Evolutionary conservation across 2,888 invertebrate species (phyloP).

Genomic region (Candidula unifasciata): DNA sequence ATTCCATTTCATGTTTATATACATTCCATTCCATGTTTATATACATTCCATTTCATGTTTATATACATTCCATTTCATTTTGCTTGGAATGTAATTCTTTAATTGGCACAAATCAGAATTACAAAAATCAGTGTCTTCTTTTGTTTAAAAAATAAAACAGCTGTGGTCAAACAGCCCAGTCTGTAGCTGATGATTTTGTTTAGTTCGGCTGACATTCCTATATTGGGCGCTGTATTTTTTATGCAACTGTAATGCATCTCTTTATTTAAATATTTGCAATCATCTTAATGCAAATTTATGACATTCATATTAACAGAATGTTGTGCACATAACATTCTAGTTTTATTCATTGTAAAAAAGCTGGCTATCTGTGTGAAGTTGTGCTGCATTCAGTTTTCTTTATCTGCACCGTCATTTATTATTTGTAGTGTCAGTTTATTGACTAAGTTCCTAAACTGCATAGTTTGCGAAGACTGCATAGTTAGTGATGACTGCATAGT

Average conservation of each 20-base stretch:
- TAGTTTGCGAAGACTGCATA: too few species aligned
- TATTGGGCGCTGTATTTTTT: too few species aligned
- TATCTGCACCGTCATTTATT: too few species aligned
- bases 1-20: too few species aligned
- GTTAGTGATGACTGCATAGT: too few species aligned
- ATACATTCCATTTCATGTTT: too few species aligned
- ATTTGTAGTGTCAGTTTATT: too few species aligned
- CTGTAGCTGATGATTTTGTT: background rate
- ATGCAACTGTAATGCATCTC: conserved; percentile 5
- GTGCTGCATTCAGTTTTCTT: too few species aligned
- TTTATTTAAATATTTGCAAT: background rate
- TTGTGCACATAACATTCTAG: background rate
- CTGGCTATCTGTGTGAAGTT: too few species aligned
- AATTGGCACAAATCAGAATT: conserved; percentile 9
- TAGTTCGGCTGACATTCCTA: too few species aligned
- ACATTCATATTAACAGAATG: background rate
- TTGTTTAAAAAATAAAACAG: background rate
- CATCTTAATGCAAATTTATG: conserved; percentile 14
- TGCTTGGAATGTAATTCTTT: background rate
- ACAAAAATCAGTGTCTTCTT: background rate
- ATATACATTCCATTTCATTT: background rate
- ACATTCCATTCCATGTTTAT: too few species aligned
- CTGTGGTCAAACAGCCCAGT: background rate
- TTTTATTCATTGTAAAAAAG: background rate
- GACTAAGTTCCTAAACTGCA: too few species aligned